These are phyloP conservation scores for Phylloscopus whistleri DNA, from an alignment of 2,113 vertebrate species.

Conservation along the genomic window DNA sequence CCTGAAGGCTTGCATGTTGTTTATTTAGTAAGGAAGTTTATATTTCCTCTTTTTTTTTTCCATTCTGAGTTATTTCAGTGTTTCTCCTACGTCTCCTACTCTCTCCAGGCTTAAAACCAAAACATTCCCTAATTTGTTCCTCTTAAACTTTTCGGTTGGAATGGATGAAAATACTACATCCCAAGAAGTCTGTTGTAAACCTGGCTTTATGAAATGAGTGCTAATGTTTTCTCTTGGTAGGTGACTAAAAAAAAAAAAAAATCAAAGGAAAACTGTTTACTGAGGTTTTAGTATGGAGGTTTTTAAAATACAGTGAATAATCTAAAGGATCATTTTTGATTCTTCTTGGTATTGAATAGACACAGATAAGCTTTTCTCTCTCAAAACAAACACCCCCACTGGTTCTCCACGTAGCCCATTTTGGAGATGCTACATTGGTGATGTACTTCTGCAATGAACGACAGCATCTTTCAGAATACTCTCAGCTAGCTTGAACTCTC, in stretches of 20 bases:
- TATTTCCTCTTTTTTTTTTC: neutral
- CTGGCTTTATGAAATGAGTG: neutral
- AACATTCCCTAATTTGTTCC: neutral
- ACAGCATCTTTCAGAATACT: neutral
- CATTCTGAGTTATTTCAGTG: neutral
- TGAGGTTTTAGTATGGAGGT: neutral
- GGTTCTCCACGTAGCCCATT: neutral
- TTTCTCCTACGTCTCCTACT: neutral
- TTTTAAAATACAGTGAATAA: neutral
- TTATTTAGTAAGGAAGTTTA: neutral
- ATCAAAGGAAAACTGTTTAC: neutral
- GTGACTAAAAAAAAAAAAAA: neutral
- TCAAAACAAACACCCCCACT: neutral
- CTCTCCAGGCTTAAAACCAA: neutral
- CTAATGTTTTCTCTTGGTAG: neutral
- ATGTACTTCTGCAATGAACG: accelerated
- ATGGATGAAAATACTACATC: neutral
- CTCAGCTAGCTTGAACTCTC: neutral
- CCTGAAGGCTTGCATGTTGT: neutral
- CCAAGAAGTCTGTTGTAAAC: neutral
- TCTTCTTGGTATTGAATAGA: neutral
- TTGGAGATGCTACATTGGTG: neutral
- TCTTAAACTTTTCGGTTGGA: neutral
- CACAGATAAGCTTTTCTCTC: neutral
- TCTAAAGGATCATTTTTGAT: neutral